Conservation (phyloP, 2,888 invertebrate species). For the Drosophila fulvimacula region DNA sequence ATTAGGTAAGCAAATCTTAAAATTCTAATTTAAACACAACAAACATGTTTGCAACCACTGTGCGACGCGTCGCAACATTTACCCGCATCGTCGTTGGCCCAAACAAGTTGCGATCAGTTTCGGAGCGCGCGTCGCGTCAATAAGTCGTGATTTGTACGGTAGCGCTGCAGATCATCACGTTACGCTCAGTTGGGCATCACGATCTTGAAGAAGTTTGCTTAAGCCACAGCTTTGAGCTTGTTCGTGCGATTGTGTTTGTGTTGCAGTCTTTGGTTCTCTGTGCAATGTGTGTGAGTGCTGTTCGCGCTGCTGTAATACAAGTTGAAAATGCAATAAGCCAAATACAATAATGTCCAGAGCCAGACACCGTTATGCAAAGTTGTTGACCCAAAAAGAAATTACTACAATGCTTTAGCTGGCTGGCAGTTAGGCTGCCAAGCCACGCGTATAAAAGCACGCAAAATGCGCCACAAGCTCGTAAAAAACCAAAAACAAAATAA, state of each 20-base stretch:
- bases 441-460: constrained; percentile 59
- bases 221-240: constrained; percentile 12
- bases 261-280: constrained; percentile 28
- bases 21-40: neutral
- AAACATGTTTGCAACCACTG: constrained; percentile 28
- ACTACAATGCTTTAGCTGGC: constrained; percentile 37
- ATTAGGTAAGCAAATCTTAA: neutral
- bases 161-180: constrained; percentile 8
- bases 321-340: constrained; percentile 52
- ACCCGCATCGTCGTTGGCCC: constrained; percentile 18
- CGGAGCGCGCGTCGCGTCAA: constrained; percentile 45
- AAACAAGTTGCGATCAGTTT: constrained; percentile 68
- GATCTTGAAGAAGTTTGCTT: constrained; percentile 19
- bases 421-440: constrained; percentile 56
- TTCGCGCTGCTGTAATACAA: constrained; percentile 44
- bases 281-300: constrained; percentile 38
- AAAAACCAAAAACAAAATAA: constrained; percentile 10
- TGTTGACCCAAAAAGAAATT: constrained; percentile 72
- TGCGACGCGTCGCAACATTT: constrained; percentile 29
- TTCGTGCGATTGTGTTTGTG: constrained; percentile 32
- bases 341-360: constrained; percentile 43
- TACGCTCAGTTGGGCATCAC: constrained; percentile 34
- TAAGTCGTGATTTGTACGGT: constrained; percentile 65
- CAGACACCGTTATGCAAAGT: constrained; percentile 72
- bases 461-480: constrained; percentile 41